Base-by-base conservation (phyloP, 53 echinoderm and acorn worm genomes). In the Luidia sarsii region DNA sequence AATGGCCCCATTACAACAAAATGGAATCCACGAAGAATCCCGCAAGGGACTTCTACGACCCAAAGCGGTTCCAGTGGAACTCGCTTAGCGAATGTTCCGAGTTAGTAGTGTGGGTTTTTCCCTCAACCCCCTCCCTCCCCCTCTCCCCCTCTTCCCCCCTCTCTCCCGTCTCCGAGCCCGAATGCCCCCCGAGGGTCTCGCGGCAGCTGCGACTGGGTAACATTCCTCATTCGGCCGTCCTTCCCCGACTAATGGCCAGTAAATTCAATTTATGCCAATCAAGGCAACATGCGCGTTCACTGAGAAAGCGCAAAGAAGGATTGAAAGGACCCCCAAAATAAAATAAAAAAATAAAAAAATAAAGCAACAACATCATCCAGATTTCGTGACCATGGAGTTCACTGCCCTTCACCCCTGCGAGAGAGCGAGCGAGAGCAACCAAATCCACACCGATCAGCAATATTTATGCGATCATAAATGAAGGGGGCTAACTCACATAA, bases 261-360 rank as follows among this genome's bases (percentile, higher is more conserved):
- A 54, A 72, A 72, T 72, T 72, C 72, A 72, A 72, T 72, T 72
- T 34, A 33, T 21, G 21, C 27, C 31, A 52, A 72, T 72, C 39
- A 72, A 72, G 51, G 46, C 50, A 71, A 20, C 35, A 68, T 29
- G 2, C 48, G 14, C 46, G 8, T 24, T n/a, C 33, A 22, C 31
- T 33, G 18, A 62, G n/a, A n/a, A n/a, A n/a, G n/a, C n/a, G n/a
- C n/a, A n/a, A n/a, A n/a, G n/a, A n/a, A n/a, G n/a, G n/a, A n/a
- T n/a, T n/a, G n/a, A n/a, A n/a, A 20, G 43, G 18, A 48, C 32
- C 21, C 33, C 27, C n/a, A n/a, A n/a, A 10, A 37, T 23, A n/a
- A n/a, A n/a, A n/a, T n/a, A n/a, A n/a, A n/a, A n/a, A n/a, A n/a
- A n/a, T n/a, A n/a, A n/a, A n/a, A n/a, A n/a, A n/a, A n/a, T n/a